phyloP scores from a whole-genome alignment of 2,888 invertebrate species.

The Hydrotaea cyrtoneurina region DNA sequence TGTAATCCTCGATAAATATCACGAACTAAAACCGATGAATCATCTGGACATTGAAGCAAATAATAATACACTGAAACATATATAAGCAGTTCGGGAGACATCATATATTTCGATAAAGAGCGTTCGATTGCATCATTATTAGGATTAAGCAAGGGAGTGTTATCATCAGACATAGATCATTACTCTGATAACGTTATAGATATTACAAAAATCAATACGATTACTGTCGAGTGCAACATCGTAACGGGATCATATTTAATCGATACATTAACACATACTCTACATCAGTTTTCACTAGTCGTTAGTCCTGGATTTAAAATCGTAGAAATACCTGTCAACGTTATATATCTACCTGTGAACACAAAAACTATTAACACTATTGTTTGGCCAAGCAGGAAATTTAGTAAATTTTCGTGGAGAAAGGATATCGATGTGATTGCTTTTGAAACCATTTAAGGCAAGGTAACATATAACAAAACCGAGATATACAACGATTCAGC shows the following conservation, averaged over 20 bases:
- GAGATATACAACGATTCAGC: slow-evolving; percentile 10
- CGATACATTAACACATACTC: neutral
- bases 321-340: slow-evolving; percentile 71
- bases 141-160: no score
- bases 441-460: slow-evolving; percentile 65
- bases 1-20: no score
- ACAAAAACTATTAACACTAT: slow-evolving; percentile 70
- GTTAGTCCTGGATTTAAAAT: no score
- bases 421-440: slow-evolving; percentile 70
- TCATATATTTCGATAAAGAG: no score
- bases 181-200: slow-evolving; percentile 1
- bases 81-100: no score
- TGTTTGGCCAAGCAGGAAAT: slow-evolving; percentile 66
- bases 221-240: neutral
- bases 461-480: slow-evolving; percentile 66
- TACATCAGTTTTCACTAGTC: neutral
- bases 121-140: no score
- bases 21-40: no score
- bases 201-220: neutral
- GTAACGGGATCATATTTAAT: neutral
- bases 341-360: slow-evolving; percentile 75
- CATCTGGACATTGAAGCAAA: no score
- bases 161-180: no score
- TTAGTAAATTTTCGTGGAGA: no score
- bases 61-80: no score